Base-by-base conservation (phyloP, 1,140 invertebrate species). In the Saccostrea echinata region DNA sequence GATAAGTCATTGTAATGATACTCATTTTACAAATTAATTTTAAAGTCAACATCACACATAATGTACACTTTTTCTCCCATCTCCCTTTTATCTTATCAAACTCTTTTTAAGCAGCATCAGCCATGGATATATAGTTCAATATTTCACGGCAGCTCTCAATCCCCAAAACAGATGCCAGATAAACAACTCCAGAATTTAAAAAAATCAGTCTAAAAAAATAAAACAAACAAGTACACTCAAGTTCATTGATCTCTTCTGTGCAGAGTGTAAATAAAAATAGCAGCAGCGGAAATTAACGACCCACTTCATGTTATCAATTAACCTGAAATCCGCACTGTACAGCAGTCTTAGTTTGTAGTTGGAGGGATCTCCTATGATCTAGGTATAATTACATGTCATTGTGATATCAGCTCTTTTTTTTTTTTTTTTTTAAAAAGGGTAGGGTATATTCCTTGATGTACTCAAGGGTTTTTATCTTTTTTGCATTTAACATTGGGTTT, bases 261-360 rank as follows among this genome's bases (percentile, higher is more conserved):
- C 27, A 71, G 68, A 71, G 68, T 71, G 68, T 71, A 71, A 71
- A 71, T 24, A 71, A 27, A 71, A 71, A 71, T 71, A 71, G 68
- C 27, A 71, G 68, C 68, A 71, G 68, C 68, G 68, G 68, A 71
- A 71, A 71, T 71, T 71, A 71, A 71, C 27, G 68, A 71, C 68
- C 68, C 68, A 71, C 68, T 71, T 71, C 68, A 24, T 71, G 68
- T 71, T 71, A 30, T 71, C 68, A 71, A 71, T 71, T 71, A 71
- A 71, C 68, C 68, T 71, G 68, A 71, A 71, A 71, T 71, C 68
- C 68, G 27, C 24, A 12, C 68, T 71, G n/a, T 71, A 30, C 68
- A 30, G 27, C 64, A 27, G 68, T 27, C 30, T 33, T 18, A 57
- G 0, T 57, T 57, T 57, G 55, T 57, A 16, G 55, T 57, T 4